A percentile compares a stretch with the other conserved stretches of the same genome.
These are phyloP conservation scores for Cebuella pygmaea DNA, from an alignment of 2,797 vertebrate species.

Conservation along the genomic window DNA sequence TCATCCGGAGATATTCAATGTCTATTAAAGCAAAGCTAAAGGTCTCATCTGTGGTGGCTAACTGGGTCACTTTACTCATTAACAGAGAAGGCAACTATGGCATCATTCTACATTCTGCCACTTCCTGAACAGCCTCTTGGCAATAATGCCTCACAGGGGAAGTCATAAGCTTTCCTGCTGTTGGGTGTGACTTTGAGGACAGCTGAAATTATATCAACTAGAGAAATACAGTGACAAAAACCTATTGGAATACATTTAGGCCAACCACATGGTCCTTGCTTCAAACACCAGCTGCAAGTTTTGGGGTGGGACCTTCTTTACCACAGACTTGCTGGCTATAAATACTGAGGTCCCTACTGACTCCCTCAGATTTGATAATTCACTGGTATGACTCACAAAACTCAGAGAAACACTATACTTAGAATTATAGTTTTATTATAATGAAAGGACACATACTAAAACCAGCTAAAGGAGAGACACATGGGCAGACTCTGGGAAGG, in stretches of 20 bases:
- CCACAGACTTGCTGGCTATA: background rate
- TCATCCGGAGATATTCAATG: slow-evolving; percentile 47
- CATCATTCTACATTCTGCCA: slow-evolving; percentile 76
- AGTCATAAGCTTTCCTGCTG: slow-evolving; percentile 46
- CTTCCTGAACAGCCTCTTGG: slow-evolving; percentile 76
- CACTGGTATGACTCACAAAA: background rate
- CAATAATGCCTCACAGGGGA: slow-evolving; percentile 61
- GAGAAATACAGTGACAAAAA: slow-evolving; percentile 32
- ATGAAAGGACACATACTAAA: background rate
- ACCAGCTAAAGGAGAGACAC: background rate
- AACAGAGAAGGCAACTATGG: slow-evolving; percentile 72
- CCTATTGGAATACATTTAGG: background rate
- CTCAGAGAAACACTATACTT: background rate
- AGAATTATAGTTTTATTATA: background rate
- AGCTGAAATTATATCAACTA: slow-evolving; percentile 12
- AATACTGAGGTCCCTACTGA: background rate
- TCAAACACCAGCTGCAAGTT: background rate
- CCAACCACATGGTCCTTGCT: background rate
- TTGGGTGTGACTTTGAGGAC: slow-evolving; percentile 52
- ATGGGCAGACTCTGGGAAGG: background rate
- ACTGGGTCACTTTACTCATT: slow-evolving; percentile 77
- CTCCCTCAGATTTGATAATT: background rate
- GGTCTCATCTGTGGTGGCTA: slow-evolving; percentile 77
- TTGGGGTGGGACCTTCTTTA: background rate
- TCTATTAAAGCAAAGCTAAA: slow-evolving; percentile 64